These are phyloP conservation scores for Eupithecia insigniata DNA, from an alignment of 2,888 invertebrate genomes.

Conservation along the genomic window DNA sequence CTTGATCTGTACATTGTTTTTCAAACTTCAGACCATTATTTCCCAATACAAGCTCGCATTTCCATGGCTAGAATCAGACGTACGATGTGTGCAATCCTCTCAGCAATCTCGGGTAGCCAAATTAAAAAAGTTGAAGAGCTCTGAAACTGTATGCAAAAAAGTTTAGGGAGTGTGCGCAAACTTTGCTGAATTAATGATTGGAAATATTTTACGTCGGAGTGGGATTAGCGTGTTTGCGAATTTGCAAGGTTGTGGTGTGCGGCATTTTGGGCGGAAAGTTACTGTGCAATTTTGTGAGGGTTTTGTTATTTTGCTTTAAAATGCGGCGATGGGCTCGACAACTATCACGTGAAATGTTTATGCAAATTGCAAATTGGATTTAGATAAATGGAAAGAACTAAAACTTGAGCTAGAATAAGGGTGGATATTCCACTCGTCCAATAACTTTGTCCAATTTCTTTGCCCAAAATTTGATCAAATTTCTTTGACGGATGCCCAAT, in stretches of 20 bases:
- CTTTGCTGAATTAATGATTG: slow-evolving; percentile 46
- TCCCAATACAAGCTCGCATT: slow-evolving; percentile 9
- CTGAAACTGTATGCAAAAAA: slow-evolving; percentile 54
- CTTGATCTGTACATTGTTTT: not conserved
- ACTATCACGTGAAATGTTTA: not conserved
- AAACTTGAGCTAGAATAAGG: too few species aligned
- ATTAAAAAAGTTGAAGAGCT: slow-evolving; percentile 77
- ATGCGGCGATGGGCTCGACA: not conserved
- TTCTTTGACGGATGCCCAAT: too few species aligned
- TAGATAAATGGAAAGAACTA: too few species aligned
- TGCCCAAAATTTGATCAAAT: too few species aligned
- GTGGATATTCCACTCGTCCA: too few species aligned
- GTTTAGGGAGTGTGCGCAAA: slow-evolving; percentile 41
- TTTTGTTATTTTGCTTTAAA: not conserved
- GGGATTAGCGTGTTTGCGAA: slow-evolving; percentile 35
- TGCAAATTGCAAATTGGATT: too few species aligned
- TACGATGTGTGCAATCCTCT: slow-evolving; percentile 20
- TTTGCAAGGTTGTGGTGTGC: slow-evolving; percentile 12
- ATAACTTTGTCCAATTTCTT: too few species aligned
- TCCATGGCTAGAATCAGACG: slow-evolving; percentile 19
- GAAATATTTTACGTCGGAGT: slow-evolving; percentile 40
- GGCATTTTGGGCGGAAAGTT: slow-evolving; percentile 11
- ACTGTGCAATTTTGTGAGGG: not conserved
- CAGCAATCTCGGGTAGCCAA: slow-evolving; percentile 50
- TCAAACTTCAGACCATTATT: slow-evolving; percentile 5